These are phyloP conservation scores for Perithous albicinctus DNA, from an alignment of 2,888 invertebrate genomes.

Conservation along the genomic window DNA sequence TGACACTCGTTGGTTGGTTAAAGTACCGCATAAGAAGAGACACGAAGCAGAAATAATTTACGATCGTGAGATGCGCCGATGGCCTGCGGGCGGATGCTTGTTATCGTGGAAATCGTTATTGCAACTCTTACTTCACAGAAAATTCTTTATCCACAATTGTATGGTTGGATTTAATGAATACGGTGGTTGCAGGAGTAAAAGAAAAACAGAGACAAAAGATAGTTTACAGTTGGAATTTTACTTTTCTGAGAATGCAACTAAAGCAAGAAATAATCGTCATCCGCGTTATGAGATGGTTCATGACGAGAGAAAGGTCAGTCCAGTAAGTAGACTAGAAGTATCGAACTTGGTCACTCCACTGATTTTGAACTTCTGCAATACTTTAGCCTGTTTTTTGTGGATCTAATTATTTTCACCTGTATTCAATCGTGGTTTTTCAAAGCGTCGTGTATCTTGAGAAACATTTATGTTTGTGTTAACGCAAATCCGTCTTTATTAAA, in stretches of 20 bases:
- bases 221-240: background rate
- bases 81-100: conserved; percentile 35
- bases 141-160: conserved; percentile 15
- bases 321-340: background rate
- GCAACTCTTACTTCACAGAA: conserved; percentile 13
- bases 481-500: too few relatives aligned
- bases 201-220: too few relatives aligned
- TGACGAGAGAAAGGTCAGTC: background rate
- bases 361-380: background rate
- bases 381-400: too few relatives aligned
- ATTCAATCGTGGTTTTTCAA: too few relatives aligned
- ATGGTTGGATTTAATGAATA: conserved; percentile 21
- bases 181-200: background rate
- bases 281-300: background rate
- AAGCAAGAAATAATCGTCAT: conserved; percentile 9
- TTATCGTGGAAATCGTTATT: conserved; percentile 29
- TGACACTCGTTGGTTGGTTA: conserved; percentile 2
- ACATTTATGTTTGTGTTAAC: too few relatives aligned
- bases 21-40: background rate
- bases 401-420: too few relatives aligned
- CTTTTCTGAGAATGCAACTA: background rate
- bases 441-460: too few relatives aligned
- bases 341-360: too few relatives aligned
- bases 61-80: conserved; percentile 22
- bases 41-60: conserved; percentile 37